Base-by-base conservation (phyloP, 1,140 invertebrate species). In the Nephila pilipes region DNA sequence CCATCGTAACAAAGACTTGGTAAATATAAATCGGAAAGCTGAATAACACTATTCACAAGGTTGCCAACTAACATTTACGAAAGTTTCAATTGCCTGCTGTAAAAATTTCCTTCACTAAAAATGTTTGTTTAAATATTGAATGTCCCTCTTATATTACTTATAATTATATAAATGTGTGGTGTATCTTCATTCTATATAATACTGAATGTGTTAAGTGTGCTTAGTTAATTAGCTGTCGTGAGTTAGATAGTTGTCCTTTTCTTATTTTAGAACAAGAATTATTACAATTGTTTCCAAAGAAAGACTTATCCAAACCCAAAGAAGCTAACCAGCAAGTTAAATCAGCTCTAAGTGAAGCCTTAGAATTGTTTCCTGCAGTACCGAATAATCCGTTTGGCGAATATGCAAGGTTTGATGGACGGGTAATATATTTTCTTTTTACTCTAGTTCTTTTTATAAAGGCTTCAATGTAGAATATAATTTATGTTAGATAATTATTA, bases 391-490 rank as follows among this genome's bases (percentile, higher is more conserved):
- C 98, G 36, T 99, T 98, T 95, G 96, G 97, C 83, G 97, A 98
- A 95, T 99, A 97, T 96, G 97, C 98, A 20, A 98, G 97, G 95
- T 99, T 98, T 96, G 98, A 99, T 96, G 98, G 98, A 93, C 94
- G 95, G 94, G 95, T 96, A 94, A 93, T 32, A 5, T 1, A 1
- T 32, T 4, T 75, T 36, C 29, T 16, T 20, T 65, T 60, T 60
- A 60, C 16, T 22, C 18, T 5, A 18, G 20, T 8, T 57, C 55
- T 57, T 57, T 16, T 1, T 12, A 46, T 46, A 46, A 46, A 10
- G 6, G 12, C 46, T 46, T 46, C 1, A 2, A 10, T 46, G 6
- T 10, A 46, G 12, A 10, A 46, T 10, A n/a, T 60, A 22, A 20
- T 60, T 60, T 20, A 18, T 60, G 16, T 60, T 3, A 60, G 4